Conservation (phyloP, 2,797 vertebrate genomes). For the Malurus leucopterus region DNA sequence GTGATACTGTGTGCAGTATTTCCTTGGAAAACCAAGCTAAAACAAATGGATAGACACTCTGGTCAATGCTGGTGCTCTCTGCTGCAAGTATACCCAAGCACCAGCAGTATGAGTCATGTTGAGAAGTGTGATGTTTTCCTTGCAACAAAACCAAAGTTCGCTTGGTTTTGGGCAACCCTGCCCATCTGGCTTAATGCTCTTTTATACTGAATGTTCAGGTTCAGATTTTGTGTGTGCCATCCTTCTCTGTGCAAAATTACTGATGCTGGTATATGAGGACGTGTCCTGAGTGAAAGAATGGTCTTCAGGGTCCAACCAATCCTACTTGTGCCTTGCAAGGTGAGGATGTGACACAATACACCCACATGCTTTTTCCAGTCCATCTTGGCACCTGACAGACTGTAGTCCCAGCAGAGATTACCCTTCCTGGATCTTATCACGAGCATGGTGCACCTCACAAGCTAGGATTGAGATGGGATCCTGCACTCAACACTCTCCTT, state of each 20-base stretch:
- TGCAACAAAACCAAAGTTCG: neutral
- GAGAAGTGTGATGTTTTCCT: neutral
- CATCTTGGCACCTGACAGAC: neutral
- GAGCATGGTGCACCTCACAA: neutral
- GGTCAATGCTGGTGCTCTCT: neutral
- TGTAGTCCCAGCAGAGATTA: neutral
- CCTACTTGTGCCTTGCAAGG: neutral
- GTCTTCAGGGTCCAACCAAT: neutral
- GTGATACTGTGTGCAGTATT: neutral
- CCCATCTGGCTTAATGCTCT: neutral
- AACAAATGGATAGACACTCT: neutral
- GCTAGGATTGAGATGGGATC: neutral
- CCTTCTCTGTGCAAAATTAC: neutral
- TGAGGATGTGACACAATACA: neutral
- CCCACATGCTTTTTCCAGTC: neutral
- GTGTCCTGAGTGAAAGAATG: neutral
- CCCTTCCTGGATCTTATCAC: neutral
- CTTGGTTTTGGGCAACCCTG: neutral
- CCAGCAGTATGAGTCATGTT: neutral
- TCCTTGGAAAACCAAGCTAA: neutral
- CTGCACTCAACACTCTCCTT: neutral
- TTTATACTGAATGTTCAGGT: neutral
- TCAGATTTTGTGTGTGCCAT: neutral
- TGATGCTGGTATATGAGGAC: accelerated
- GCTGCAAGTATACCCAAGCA: neutral